Percentiles rank a stretch among this genome's conserved stretches.
Evolutionary conservation across 2,888 invertebrate genomes (phyloP).

Genomic region (Patella depressa): DNA sequence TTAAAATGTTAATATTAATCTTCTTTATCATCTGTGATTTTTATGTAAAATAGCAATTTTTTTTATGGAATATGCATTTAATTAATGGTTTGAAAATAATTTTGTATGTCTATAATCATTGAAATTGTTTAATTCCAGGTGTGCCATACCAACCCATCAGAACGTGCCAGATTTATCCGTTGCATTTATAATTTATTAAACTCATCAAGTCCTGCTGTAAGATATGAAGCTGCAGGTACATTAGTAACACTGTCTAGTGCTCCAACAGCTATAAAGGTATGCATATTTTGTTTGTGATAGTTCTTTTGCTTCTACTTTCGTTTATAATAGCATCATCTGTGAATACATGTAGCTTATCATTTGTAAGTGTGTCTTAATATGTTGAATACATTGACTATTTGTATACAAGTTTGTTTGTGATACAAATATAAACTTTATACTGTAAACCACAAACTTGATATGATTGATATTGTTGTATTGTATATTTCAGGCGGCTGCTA

Average conservation of each 20-base stretch:
- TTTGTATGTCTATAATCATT: background rate
- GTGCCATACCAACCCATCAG: constrained; percentile 95
- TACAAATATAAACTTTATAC: background rate
- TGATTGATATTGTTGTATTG: constrained; percentile 8
- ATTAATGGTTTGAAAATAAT: background rate
- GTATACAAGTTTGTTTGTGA: background rate
- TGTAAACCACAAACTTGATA: background rate
- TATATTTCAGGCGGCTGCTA: constrained; percentile 85
- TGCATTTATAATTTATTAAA: constrained; percentile 98
- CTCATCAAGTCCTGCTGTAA: constrained; percentile 94
- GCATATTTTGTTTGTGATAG: background rate
- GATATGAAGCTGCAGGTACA: constrained; percentile 99
- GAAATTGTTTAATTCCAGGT: constrained; percentile 76
- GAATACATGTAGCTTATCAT: too few species aligned
- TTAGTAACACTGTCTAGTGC: constrained; percentile 96
- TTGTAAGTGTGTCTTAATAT: too few species aligned
- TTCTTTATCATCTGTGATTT: background rate
- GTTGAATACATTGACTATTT: background rate
- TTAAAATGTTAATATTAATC: background rate
- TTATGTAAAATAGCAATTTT: too few species aligned
- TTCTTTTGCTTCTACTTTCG: too few species aligned
- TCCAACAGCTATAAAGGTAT: constrained; percentile 93
- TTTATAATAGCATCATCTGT: too few species aligned
- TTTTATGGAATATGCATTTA: background rate
- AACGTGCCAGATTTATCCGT: constrained; percentile 96